Conservation (phyloP, 1,140 invertebrate species). For the Eriocheir sinensis region DNA sequence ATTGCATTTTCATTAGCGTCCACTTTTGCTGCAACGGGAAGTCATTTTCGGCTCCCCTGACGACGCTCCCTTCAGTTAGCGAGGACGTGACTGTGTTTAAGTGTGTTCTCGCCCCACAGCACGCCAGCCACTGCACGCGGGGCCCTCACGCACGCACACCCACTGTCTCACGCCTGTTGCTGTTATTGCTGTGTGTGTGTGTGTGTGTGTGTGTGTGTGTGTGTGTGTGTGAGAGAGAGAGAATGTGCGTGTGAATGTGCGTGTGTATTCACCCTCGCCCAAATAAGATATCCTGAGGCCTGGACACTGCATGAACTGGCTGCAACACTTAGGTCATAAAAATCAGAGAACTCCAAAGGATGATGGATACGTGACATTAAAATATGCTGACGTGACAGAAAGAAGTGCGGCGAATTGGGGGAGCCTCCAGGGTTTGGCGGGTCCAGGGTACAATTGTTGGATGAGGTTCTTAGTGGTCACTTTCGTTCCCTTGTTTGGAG, state of each 20-base stretch:
- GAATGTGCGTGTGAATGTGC: too few species aligned
- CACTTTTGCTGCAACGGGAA: not conserved
- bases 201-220: not conserved
- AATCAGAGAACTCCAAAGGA: too few species aligned
- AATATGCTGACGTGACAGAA: too few species aligned
- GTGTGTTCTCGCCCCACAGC: not conserved
- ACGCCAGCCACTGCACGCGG: not conserved
- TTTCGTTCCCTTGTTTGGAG: not conserved
- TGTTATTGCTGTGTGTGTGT: not conserved
- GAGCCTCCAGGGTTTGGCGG: not conserved
- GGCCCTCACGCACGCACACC: not conserved
- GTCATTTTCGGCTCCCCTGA: not conserved
- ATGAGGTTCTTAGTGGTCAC: not conserved
- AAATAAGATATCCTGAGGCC: too few species aligned
- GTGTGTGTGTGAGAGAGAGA: too few species aligned
- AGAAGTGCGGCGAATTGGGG: too few species aligned
- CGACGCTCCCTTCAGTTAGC: not conserved
- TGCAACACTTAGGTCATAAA: too few species aligned
- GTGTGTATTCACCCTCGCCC: too few species aligned
- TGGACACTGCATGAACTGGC: too few species aligned
- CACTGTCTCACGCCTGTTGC: not conserved
- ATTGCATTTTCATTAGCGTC: not conserved
- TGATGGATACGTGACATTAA: too few species aligned
- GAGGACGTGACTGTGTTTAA: not conserved
- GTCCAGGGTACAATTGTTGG: not conserved